phyloP scores from a whole-genome alignment of 2,888 invertebrate genomes.

The Meloe dianella region DNA sequence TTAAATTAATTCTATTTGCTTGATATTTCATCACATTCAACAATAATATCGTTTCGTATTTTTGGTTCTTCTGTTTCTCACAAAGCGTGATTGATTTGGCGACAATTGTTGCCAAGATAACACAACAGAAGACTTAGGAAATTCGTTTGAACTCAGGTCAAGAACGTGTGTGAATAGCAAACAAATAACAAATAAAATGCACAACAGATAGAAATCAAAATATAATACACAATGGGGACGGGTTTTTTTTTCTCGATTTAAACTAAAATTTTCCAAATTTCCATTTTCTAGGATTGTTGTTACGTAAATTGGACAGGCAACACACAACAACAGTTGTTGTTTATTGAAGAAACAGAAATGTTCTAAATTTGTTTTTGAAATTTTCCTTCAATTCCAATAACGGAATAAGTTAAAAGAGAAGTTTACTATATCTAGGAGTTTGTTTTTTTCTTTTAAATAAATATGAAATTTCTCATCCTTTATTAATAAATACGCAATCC shows the following conservation, averaged over 20 bases:
- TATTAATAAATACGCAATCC: background rate
- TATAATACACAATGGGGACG: background rate
- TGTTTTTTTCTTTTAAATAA: no score
- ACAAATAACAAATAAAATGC: background rate
- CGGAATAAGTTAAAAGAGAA: background rate
- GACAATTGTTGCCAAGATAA: background rate
- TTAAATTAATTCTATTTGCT: background rate
- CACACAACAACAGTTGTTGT: background rate
- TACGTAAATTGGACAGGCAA: background rate
- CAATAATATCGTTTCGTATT: background rate
- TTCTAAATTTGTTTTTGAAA: background rate
- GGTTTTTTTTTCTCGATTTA: no score
- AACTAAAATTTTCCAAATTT: background rate
- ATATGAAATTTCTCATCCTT: background rate
- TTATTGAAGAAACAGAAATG: background rate
- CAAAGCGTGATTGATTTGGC: background rate
- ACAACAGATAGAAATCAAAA: background rate
- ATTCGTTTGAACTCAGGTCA: background rate
- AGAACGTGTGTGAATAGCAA: background rate
- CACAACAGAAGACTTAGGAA: slow-evolving; percentile 1
- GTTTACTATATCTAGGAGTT: background rate
- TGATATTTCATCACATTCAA: background rate
- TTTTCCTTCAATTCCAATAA: background rate
- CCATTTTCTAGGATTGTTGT: background rate
- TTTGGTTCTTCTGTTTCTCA: background rate